Percentiles rank a stretch among this genome's conserved stretches.
phyloP scores from a whole-genome alignment of 2,888 invertebrate species.

The Aleiodes leptofemur region DNA sequence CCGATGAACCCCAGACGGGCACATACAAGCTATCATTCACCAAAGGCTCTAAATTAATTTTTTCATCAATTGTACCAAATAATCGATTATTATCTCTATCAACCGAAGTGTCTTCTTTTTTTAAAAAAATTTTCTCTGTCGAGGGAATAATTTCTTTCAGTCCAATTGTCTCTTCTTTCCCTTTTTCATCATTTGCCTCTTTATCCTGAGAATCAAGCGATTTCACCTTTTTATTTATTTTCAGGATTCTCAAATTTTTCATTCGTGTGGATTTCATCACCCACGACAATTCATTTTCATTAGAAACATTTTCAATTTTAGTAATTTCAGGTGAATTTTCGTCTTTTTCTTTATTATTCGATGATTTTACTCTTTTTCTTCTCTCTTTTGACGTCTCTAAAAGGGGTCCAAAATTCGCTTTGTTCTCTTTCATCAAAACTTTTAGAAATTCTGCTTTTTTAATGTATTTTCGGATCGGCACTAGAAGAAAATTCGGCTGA shows the following conservation, averaged over 20 bases:
- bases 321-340: not conserved
- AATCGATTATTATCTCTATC: not conserved
- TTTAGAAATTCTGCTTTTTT: slow-evolving; percentile 75
- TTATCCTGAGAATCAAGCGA: not conserved
- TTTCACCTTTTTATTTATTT: slow-evolving; percentile 1
- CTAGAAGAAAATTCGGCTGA: slow-evolving; percentile 6
- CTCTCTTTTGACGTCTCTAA: slow-evolving; percentile 76
- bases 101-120: not conserved
- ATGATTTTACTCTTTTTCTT: slow-evolving; percentile 66
- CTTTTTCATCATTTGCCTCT: not conserved
- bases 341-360: slow-evolving; percentile 46
- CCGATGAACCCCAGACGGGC: not conserved
- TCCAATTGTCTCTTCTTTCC: not conserved
- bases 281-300: slow-evolving; percentile 47
- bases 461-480: not conserved
- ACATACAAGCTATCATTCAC: slow-evolving; percentile 1
- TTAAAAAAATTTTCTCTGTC: not conserved
- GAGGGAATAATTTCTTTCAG: not conserved
- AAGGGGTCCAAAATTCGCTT: slow-evolving; percentile 76
- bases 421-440: slow-evolving; percentile 76
- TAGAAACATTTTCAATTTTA: slow-evolving; percentile 14
- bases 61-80: slow-evolving; percentile 19
- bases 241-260: not conserved
- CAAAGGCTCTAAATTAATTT: not conserved
- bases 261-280: slow-evolving; percentile 18